These are phyloP conservation scores for Corticium candelabrum DNA, from an alignment of 37 sponge, comb jelly and placozoan species.

Conservation along the genomic window DNA sequence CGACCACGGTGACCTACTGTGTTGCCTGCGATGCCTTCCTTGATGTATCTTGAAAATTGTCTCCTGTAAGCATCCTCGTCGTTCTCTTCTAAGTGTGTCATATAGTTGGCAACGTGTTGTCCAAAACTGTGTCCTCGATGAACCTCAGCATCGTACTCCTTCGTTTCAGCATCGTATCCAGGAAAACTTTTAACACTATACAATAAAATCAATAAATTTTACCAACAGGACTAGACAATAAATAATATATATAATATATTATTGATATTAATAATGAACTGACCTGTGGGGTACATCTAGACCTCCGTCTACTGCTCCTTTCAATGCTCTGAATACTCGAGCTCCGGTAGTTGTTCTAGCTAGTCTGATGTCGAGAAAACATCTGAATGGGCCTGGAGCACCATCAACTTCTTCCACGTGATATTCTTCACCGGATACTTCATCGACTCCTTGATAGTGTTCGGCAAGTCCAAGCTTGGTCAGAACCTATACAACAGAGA, in stretches of 20 bases:
- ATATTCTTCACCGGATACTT: slow-evolving; percentile 83
- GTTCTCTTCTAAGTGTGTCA: slow-evolving; percentile 69
- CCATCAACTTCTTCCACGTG: slow-evolving; percentile 67
- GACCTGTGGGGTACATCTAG: slow-evolving; percentile 84
- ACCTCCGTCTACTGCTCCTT: slow-evolving; percentile 95
- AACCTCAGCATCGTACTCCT: slow-evolving; percentile 39
- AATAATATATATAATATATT: neutral
- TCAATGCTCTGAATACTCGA: slow-evolving; percentile 90
- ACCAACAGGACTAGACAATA: too few relatives aligned
- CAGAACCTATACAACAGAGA: too few relatives aligned
- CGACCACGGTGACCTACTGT: too few relatives aligned
- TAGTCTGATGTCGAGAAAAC: slow-evolving; percentile 87
- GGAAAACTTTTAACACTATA: slow-evolving; percentile 53
- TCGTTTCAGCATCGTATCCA: slow-evolving; percentile 59
- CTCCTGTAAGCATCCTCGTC: slow-evolving; percentile 82
- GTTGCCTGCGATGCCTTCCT: slow-evolving; percentile 58
- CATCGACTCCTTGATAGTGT: slow-evolving; percentile 64
- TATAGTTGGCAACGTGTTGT: slow-evolving; percentile 85
- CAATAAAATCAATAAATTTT: neutral
- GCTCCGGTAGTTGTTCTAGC: slow-evolving; percentile 85
- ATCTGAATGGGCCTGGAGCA: slow-evolving; percentile 58
- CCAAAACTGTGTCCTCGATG: slow-evolving; percentile 63
- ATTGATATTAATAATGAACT: neutral
- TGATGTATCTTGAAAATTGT: slow-evolving; percentile 80
- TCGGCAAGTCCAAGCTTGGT: slow-evolving; percentile 55